Conservation (phyloP, 1,140 invertebrate species). For the Trichonephila inaurata region DNA sequence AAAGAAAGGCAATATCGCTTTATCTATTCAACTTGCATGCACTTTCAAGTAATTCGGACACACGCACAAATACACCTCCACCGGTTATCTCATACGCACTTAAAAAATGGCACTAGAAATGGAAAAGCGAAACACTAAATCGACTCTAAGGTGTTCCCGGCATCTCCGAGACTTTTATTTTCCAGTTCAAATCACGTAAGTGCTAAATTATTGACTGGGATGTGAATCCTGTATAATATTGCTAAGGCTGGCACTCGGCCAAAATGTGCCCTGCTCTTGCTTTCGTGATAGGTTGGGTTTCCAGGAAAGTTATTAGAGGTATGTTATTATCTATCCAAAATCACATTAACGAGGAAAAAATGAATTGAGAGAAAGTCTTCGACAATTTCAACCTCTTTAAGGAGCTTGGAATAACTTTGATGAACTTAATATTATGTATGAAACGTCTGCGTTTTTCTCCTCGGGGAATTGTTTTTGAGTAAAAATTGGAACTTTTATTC, state of each 20-base stretch:
- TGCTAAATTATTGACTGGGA: slow-evolving; percentile 68
- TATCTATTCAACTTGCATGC: background rate
- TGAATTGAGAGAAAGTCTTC: slow-evolving; percentile 49
- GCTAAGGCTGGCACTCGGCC: slow-evolving; percentile 21
- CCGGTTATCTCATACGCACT: slow-evolving; percentile 20
- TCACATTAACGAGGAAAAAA: slow-evolving; percentile 69
- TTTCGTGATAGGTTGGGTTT: slow-evolving; percentile 58
- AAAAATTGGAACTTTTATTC: background rate
- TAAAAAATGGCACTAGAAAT: background rate
- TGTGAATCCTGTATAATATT: slow-evolving; percentile 32
- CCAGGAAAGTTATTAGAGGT: slow-evolving; percentile 51
- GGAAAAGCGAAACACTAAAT: slow-evolving; percentile 20
- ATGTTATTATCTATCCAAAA: slow-evolving; percentile 60
- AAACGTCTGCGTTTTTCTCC: background rate
- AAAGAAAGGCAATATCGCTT: slow-evolving; percentile 13
- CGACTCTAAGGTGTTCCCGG: slow-evolving; percentile 22
- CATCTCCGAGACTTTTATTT: slow-evolving; percentile 52
- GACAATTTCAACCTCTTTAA: slow-evolving; percentile 48
- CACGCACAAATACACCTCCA: background rate
- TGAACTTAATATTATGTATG: slow-evolving; percentile 47
- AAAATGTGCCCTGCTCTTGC: background rate
- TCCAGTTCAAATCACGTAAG: slow-evolving; percentile 73
- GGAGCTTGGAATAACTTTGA: slow-evolving; percentile 50
- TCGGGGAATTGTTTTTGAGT: background rate
- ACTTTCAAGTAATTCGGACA: background rate